A percentile compares a stretch with the other conserved stretches of the same genome.
These are phyloP conservation scores for Adineta ricciae DNA, from an alignment of 2,888 invertebrate species.

Conservation along the genomic window DNA sequence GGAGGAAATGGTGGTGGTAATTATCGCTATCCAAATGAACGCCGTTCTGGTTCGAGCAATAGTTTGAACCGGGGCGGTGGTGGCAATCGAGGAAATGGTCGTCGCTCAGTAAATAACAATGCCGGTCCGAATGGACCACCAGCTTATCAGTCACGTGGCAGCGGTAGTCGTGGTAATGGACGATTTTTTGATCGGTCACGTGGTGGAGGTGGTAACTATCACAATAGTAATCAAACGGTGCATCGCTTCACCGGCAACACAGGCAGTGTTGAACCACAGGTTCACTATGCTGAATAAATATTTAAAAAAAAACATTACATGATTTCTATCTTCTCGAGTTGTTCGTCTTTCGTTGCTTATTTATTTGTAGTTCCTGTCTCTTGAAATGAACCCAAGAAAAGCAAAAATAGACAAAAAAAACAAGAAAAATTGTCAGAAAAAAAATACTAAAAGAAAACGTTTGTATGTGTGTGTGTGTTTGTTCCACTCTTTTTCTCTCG, in stretches of 20 bases:
- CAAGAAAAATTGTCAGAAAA: background rate
- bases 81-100: background rate
- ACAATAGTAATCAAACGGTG: constrained; percentile 13
- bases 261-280: constrained; percentile 1
- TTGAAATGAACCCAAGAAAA: background rate
- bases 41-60: background rate
- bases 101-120: constrained; percentile 1
- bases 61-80: background rate
- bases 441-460: background rate
- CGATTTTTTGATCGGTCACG: background rate
- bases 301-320: background rate
- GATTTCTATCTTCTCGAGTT: background rate
- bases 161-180: background rate
- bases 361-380: background rate
- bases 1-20: background rate
- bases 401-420: background rate
- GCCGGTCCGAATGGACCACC: background rate
- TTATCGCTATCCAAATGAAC: background rate
- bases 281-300: background rate
- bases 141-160: background rate
- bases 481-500: constrained; percentile 1
- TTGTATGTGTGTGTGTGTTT: background rate
- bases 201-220: constrained; percentile 1
- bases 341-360: constrained; percentile 11
- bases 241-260: background rate